A percentile compares a stretch with the other conserved stretches of the same genome.
phyloP scores from a whole-genome alignment of 2,113 vertebrate genomes.

The Oryzias javanicus region DNA sequence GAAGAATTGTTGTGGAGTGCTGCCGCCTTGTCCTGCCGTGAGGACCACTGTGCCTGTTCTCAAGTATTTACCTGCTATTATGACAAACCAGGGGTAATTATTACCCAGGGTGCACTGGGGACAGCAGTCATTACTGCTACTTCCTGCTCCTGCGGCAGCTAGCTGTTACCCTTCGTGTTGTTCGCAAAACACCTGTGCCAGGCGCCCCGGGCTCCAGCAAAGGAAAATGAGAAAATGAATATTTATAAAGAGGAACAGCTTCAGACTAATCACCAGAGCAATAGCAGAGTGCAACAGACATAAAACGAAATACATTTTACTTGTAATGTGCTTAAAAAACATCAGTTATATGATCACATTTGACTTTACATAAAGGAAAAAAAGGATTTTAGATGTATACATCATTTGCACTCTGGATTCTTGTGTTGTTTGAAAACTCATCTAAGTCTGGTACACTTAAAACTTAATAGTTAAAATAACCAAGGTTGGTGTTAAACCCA shows the following conservation, averaged over 20 bases:
- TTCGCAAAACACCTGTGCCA: conserved; percentile 67
- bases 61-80: conserved; percentile 72
- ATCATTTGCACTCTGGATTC: no score
- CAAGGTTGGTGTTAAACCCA: no score
- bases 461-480: no score
- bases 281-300: conserved; percentile 16
- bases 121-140: conserved; percentile 66
- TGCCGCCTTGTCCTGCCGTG: conserved; percentile 45
- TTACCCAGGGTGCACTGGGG: conserved; percentile 72
- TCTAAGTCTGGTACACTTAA: no score
- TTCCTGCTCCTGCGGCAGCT: conserved; percentile 64
- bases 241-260: conserved; percentile 55
- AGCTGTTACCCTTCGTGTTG: conserved; percentile 54
- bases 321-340: background rate
- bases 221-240: conserved; percentile 52
- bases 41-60: conserved; percentile 27
- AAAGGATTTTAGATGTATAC: no score
- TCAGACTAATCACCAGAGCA: conserved; percentile 43
- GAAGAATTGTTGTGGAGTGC: conserved; percentile 29
- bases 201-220: conserved; percentile 58
- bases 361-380: no score
- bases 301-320: background rate
- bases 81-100: conserved; percentile 73
- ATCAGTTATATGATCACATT: background rate
- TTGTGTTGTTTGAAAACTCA: no score